A percentile compares a stretch with the other conserved stretches of the same genome.
phyloP scores from a whole-genome alignment of 2,888 invertebrate genomes.

The Eristalinus aeneus region DNA sequence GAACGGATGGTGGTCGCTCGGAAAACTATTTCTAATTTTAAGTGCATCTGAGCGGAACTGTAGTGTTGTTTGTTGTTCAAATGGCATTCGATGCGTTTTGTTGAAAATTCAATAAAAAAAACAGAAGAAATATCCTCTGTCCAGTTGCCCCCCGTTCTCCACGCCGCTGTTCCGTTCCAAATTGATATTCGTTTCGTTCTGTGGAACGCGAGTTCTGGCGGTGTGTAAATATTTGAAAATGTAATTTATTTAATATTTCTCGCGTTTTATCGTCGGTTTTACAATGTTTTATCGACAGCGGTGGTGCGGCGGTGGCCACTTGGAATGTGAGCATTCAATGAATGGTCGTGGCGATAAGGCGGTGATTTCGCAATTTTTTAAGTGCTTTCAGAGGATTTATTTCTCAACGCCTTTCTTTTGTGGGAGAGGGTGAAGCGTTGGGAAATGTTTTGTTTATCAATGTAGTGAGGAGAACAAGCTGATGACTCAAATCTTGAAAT shows the following conservation, averaged over 20 bases:
- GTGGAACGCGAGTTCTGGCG: background rate
- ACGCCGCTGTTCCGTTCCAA: background rate
- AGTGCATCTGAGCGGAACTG: constrained; percentile 67
- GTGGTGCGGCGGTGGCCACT: background rate
- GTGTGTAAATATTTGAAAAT: constrained; percentile 24
- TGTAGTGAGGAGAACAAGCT: background rate
- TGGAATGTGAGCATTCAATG: background rate
- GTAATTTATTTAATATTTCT: constrained; percentile 43
- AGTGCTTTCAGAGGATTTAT: background rate
- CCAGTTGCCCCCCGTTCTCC: background rate
- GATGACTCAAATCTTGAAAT: background rate
- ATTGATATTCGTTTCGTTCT: constrained; percentile 42
- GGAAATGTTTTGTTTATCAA: background rate
- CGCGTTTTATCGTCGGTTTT: background rate
- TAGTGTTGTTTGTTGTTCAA: constrained; percentile 27
- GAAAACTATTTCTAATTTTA: constrained; percentile 68
- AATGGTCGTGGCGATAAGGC: constrained; percentile 5
- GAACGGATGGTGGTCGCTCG: constrained; percentile 2
- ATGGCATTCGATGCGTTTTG: constrained; percentile 63
- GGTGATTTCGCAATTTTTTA: background rate
- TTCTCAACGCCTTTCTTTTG: background rate
- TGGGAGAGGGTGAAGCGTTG: background rate
- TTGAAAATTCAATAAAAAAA: constrained; percentile 54
- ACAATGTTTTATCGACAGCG: constrained; percentile 23
- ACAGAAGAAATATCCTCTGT: background rate